A percentile compares a stretch with the other conserved stretches of the same genome.
Evolutionary conservation across 1,140 invertebrate species (phyloP).

Genomic region (Varroa destructor): DNA sequence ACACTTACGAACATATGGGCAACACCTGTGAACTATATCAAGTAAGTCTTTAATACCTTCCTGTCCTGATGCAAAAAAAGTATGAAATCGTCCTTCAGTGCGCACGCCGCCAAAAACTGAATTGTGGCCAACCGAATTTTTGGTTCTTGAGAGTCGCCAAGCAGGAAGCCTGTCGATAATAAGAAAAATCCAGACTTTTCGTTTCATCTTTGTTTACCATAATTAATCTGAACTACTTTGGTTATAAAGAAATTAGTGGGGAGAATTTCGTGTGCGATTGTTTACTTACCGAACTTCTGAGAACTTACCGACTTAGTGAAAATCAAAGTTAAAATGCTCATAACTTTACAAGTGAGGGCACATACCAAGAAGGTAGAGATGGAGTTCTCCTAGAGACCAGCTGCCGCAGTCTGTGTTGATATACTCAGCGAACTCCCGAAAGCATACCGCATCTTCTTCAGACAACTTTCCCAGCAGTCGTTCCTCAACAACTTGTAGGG

Average conservation of each 20-base stretch:
- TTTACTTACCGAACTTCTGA: too few relatives aligned
- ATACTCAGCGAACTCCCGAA: constrained; percentile 67
- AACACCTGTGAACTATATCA: too few relatives aligned
- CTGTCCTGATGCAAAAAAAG: constrained; percentile 76
- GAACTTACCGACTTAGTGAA: too few relatives aligned
- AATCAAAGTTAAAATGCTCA: constrained; percentile 35
- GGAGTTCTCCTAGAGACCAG: constrained; percentile 76
- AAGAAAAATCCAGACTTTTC: constrained; percentile 35
- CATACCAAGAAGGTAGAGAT: constrained; percentile 63
- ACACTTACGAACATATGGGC: too few relatives aligned
- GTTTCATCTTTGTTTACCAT: constrained; percentile 27
- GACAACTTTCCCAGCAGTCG: constrained; percentile 51
- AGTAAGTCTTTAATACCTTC: constrained; percentile 40
- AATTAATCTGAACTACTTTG: constrained; percentile 48
- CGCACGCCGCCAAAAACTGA: constrained; percentile 44
- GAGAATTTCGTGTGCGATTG: too few relatives aligned
- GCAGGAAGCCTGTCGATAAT: constrained; percentile 35
- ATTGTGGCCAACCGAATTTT: constrained; percentile 37
- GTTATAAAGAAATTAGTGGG: constrained; percentile 47
- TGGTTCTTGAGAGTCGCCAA: constrained; percentile 36
- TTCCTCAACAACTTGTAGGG: constrained; percentile 51
- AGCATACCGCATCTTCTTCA: constrained; percentile 37
- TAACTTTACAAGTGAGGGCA: constrained; percentile 31
- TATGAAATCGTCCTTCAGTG: constrained; percentile 75
- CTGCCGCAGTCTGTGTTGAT: constrained; percentile 71